Base-by-base conservation (phyloP, 2,797 vertebrate genomes). In the Trematomus bernacchii region DNA sequence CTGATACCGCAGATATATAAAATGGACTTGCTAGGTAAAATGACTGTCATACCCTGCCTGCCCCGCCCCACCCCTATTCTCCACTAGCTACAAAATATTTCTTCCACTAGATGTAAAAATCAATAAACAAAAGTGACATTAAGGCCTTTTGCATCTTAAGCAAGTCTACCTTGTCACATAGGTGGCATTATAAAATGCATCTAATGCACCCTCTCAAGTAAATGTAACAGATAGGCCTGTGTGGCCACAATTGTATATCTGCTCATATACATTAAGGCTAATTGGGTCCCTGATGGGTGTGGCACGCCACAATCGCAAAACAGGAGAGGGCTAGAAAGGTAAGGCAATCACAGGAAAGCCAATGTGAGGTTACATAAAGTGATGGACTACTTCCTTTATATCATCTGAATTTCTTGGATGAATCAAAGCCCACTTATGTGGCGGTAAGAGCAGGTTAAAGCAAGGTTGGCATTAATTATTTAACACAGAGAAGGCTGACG, bases 101-200 rank as follows among this genome's bases (percentile, higher is more conserved):
- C 71, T 81, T 82, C 73, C 42, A 18, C 27, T 1, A 78, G 83
- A 91, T 90, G 83, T 80, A 89, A 92, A 93, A 91, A 89, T 92
- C 89, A 87, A 93, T 92, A 82, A 92, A 84, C 83, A 89, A 80
- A 90, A 92, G 85, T 90, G 90, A 91, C 91, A 91, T 91, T 85
- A 82, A 76, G 79, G 77, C 86, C 69, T 88, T 88, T 82, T 87
- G 85, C 82, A 89, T 90, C 79, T 85, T 78, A 90, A 90, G 87
- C 74, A 71, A 76, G 33, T 73, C 70, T 65, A 54, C 60, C 82
- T 83, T 82, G 79, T 87, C 78, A 76, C 58, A 63, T 63, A 87
- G 81, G 80, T 82, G 76, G 76, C 66, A 76, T 84, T 61, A 71
- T 58, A 60, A 69, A 83, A 85, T 68, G 23, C 71, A 64, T 77